A percentile compares a stretch with the other conserved stretches of the same genome.
Evolutionary conservation across 2,113 vertebrate genomes (phyloP).

Genomic region (Gallinago media): DNA sequence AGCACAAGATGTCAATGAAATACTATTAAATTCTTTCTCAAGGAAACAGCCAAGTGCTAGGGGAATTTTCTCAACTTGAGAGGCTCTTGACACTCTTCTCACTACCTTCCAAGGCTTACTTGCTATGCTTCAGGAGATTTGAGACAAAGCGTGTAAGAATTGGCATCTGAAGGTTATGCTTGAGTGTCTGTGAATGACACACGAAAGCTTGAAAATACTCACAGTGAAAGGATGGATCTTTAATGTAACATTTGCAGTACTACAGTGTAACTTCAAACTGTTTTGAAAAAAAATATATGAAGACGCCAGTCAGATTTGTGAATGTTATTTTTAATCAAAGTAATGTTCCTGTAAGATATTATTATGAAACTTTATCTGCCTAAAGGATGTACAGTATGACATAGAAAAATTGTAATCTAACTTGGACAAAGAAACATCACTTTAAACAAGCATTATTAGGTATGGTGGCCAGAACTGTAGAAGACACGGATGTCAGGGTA

Average conservation of each 20-base stretch:
- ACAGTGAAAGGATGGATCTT: background rate
- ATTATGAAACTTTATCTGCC: background rate
- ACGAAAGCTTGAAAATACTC: background rate
- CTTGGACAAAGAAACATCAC: background rate
- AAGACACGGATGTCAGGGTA: background rate
- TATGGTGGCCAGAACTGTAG: background rate
- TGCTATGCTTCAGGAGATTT: background rate
- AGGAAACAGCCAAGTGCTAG: background rate
- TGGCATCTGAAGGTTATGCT: background rate
- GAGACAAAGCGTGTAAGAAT: background rate
- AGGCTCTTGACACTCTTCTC: background rate
- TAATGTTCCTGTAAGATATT: background rate
- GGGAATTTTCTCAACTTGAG: background rate
- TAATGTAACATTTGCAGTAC: background rate
- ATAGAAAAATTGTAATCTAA: background rate
- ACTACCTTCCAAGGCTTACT: background rate
- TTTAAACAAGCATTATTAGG: background rate
- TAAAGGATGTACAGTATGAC: background rate
- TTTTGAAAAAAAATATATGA: background rate
- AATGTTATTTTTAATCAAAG: background rate
- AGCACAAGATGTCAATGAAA: background rate
- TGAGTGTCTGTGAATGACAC: background rate
- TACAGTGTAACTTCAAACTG: background rate
- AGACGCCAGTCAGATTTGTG: background rate
- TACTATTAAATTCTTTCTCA: background rate